Conservation (phyloP, 2,888 invertebrate species). For the Hirtodrosophila duncani region DNA sequence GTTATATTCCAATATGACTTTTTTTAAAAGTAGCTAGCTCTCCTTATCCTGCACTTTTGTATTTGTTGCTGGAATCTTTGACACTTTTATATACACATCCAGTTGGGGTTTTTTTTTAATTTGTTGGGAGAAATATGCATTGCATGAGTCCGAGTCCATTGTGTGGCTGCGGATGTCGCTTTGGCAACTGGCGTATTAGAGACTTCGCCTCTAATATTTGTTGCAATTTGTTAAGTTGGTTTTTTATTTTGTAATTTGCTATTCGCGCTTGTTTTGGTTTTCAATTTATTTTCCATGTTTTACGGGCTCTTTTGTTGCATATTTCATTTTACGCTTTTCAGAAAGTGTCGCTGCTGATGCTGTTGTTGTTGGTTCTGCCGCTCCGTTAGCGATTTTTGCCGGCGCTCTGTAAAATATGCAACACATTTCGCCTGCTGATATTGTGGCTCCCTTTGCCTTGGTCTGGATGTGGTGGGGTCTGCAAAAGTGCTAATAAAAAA, state of each 20-base stretch:
- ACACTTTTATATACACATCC: slow-evolving; percentile 8
- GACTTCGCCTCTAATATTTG: slow-evolving; percentile 68
- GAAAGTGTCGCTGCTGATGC: slow-evolving; percentile 52
- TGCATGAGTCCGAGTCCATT: too few species aligned
- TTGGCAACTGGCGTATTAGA: too few species aligned
- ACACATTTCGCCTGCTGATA: slow-evolving; percentile 65
- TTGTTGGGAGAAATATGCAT: slow-evolving; percentile 59
- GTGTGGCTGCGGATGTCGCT: slow-evolving; percentile 43
- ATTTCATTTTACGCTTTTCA: slow-evolving; percentile 66
- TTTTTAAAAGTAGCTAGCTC: too few species aligned
- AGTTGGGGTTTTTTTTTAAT: slow-evolving; percentile 60
- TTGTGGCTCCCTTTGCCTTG: slow-evolving; percentile 38
- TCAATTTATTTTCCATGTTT: slow-evolving; percentile 62
- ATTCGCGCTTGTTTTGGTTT: slow-evolving; percentile 31
- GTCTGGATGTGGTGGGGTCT: slow-evolving; percentile 34
- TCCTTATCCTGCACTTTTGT: slow-evolving; percentile 45
- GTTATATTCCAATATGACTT: too few species aligned
- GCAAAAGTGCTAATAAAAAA: slow-evolving; percentile 65
- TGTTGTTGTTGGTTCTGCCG: slow-evolving; percentile 22
- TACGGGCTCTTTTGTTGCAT: slow-evolving; percentile 66
- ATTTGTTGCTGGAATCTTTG: slow-evolving; percentile 8
- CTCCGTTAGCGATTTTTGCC: slow-evolving; percentile 28
- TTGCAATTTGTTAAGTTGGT: slow-evolving; percentile 61
- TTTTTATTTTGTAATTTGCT: slow-evolving; percentile 1
- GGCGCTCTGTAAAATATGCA: slow-evolving; percentile 61